Evolutionary conservation across 2,888 invertebrate species (phyloP).

Genomic region (Listrodromus nycthemerus): DNA sequence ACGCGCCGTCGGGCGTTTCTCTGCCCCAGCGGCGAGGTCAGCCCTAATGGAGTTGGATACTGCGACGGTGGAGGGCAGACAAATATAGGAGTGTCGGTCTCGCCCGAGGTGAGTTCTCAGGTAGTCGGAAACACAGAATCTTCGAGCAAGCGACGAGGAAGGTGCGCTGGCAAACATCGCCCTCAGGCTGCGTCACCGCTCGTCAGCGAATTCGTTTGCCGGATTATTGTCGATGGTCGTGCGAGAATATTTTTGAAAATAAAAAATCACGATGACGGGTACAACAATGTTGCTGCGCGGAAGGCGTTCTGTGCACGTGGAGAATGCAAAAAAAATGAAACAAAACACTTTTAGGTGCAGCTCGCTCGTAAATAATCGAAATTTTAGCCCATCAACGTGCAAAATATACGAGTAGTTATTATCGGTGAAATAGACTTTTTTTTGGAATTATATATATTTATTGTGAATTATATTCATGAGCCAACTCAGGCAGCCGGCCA

Average conservation of each 20-base stretch:
- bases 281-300: no score
- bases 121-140: background rate
- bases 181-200: no score
- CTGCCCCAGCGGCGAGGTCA: background rate
- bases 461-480: background rate
- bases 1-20: background rate
- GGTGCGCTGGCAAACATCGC: no score
- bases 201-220: no score
- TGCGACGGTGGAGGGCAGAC: no score
- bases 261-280: no score
- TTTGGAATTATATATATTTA: background rate
- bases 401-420: background rate
- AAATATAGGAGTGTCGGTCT: background rate
- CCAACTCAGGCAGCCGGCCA: background rate
- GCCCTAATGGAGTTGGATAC: background rate
- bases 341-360: background rate
- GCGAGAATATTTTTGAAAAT: no score
- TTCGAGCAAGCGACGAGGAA: background rate
- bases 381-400: background rate
- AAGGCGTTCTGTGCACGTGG: background rate
- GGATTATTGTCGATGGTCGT: no score
- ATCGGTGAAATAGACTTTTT: background rate
- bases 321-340: constrained; percentile 35
- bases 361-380: constrained; percentile 28
- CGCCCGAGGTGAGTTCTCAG: background rate